Percentiles rank a stretch among this genome's conserved stretches.
Evolutionary conservation across 2,797 vertebrate species (phyloP).

Genomic region (Gorsachius magnificus): DNA sequence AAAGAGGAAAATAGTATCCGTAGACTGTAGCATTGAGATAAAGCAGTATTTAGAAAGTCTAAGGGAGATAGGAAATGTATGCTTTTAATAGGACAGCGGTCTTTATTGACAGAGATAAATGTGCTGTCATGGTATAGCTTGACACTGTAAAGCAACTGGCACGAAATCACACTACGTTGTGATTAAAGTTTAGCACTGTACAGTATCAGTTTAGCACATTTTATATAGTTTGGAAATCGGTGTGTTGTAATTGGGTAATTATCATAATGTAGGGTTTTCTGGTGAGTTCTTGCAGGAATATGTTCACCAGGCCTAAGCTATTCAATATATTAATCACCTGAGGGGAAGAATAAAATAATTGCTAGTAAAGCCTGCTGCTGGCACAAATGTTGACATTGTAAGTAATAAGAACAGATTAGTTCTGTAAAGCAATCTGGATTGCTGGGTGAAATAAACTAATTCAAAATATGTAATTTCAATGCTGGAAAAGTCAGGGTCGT

Average conservation of each 20-base stretch:
- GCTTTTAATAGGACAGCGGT: not conserved
- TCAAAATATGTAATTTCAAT: not conserved
- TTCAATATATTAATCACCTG: not conserved
- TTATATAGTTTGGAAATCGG: not conserved
- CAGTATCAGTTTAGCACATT: not conserved
- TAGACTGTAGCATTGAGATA: not conserved
- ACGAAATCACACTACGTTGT: rapidly evolving
- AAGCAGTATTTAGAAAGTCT: not conserved
- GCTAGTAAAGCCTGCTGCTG: not conserved
- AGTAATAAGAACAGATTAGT: constrained; percentile 13
- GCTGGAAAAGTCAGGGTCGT: not conserved
- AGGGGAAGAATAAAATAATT: constrained; percentile 15
- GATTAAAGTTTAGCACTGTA: not conserved
- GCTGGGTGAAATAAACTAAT: not conserved
- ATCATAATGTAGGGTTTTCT: not conserved
- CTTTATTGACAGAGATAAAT: not conserved
- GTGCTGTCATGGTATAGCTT: not conserved
- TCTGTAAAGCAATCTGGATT: not conserved
- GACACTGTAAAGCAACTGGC: not conserved
- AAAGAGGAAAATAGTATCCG: not conserved
- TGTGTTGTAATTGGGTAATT: not conserved
- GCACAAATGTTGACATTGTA: not conserved
- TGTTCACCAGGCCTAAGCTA: not conserved
- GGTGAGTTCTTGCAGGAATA: not conserved
- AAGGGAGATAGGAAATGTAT: not conserved